Base-by-base conservation (phyloP, 2,888 invertebrate species). In the Lasioglossum oenotherae region DNA sequence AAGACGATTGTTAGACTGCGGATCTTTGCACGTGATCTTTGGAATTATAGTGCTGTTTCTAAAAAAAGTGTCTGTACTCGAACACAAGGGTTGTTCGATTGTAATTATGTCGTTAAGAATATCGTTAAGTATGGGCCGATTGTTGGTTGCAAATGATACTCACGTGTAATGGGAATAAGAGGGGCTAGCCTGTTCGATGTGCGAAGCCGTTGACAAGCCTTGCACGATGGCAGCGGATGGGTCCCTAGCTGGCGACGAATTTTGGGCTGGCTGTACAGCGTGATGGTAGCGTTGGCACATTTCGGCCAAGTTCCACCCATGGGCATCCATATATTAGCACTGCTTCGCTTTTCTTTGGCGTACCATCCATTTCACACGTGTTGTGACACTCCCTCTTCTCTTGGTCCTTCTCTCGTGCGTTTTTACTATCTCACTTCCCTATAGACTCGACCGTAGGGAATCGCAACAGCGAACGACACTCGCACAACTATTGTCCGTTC, bases 301-400 rank as follows among this genome's bases (percentile, higher is more conserved):
- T 92, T 95, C 95, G 95, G 95, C 95, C 95, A 95, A 95, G 92
- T 95, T 95, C 95, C 95, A 95, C 92, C 95, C 95, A 95, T 95
- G 95, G 94, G 95, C 94, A 94, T 95, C 95, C 95, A 95, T 95
- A 95, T 95, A 95, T 95, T 94, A 93, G 89, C 91, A 93, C 93
- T 93, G 92, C 92, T 92, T 69, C 69, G 69, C 91, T 93, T 92
- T 92, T 94, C 92, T 92, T 93, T 93, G 93, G 92, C 93, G 92
- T 92, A 94, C 93, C 94, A 94, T 94, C 94, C 94, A 94, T 94
- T 94, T 94, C 94, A 94, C 93, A 91, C 91, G 91, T 91, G 91
- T 92, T 92, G 88, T 90, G 90, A 92, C 93, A 92, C 92, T 91
- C 82, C 69, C 82, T 80, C 84, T 77, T 74, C 53, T 64, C 75